Evolutionary conservation across 2,797 vertebrate genomes (phyloP), one percentile per base, ranked within the genome.

Genomic region (Enteromius treurensis): DNA sequence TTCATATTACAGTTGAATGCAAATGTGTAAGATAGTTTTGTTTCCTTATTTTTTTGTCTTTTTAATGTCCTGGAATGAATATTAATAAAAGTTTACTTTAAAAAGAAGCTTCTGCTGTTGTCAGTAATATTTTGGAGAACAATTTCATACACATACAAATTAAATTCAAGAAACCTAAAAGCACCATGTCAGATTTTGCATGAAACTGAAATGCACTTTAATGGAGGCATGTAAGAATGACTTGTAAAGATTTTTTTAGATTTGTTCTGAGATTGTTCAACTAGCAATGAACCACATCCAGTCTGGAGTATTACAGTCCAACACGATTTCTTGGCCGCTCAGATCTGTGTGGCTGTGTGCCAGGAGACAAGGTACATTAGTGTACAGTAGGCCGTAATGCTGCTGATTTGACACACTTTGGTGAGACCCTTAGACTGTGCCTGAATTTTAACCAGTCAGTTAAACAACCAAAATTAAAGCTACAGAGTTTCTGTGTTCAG

Each of bases 21-120:
- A 69, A 26, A 32, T 55, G 5, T 76, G 13, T 3, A 6, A 13
- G 14, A 23, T 77, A 47, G 68, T 77, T 19, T 37, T 70, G 26
- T 71, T 79, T 4, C 5, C 55, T 23, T n/a, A 60, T 26, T 60
- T 40, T 84, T 69, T 23, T 68, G 21, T 76, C 94, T 94, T 93
- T 91, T 85, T 74, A 86, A 79, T 90, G 77, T 88, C 78, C 84
- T 85, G 21, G 75, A 85, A 90, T 90, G 88, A 84, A 91, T 89
- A 88, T 83, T 80, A 88, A 95, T 94, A 94, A 95, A 95, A 92
- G 89, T 95, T 93, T 94, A 94, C 92, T 93, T 80, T 92, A 90
- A 92, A 94, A 94, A 95, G 91, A 93, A 29, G 75, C 2, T 21
- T 32, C 26, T 80, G 51, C 34, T 75, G 45, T 71, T 53, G 29